Percentiles rank a stretch among this genome's conserved stretches.
Evolutionary conservation across 2,888 invertebrate genomes (phyloP).

Genomic region (Ptilodon capucinus): DNA sequence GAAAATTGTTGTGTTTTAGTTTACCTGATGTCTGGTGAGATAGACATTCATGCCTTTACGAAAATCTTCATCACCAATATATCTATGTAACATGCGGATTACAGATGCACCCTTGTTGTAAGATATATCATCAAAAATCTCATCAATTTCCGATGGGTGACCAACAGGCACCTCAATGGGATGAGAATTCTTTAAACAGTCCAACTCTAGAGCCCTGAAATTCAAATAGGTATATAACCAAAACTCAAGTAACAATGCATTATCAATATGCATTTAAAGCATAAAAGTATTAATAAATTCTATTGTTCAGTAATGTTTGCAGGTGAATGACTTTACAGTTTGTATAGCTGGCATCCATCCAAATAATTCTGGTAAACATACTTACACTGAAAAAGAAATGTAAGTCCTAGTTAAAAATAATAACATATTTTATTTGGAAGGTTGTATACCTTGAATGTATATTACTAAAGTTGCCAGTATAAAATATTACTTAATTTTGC

Average conservation of each 20-base stretch:
- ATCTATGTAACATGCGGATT: slow-evolving; percentile 96
- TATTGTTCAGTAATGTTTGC: slow-evolving; percentile 33
- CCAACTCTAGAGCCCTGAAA: slow-evolving; percentile 90
- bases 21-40: slow-evolving; percentile 89
- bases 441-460: too few relatives aligned
- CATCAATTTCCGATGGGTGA: slow-evolving; percentile 97
- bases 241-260: slow-evolving; percentile 5
- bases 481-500: too few relatives aligned
- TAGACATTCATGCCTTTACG: slow-evolving; percentile 96
- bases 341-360: slow-evolving; percentile 36
- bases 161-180: slow-evolving; percentile 98
- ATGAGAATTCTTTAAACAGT: slow-evolving; percentile 95
- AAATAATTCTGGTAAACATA: slow-evolving; percentile 21
- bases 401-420: slow-evolving; percentile 1
- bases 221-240: slow-evolving; percentile 5
- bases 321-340: slow-evolving; percentile 36
- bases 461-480: too few relatives aligned
- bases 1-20: neutral
- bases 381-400: slow-evolving; percentile 9
- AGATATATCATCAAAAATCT: slow-evolving; percentile 98
- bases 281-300: slow-evolving; percentile 19
- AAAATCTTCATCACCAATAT: slow-evolving; percentile 96
- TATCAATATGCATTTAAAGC: slow-evolving; percentile 10
- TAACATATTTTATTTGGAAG: neutral
- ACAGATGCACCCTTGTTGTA: slow-evolving; percentile 98